phyloP scores from a whole-genome alignment of 2,113 vertebrate species.

The Tachuris rubrigastra region DNA sequence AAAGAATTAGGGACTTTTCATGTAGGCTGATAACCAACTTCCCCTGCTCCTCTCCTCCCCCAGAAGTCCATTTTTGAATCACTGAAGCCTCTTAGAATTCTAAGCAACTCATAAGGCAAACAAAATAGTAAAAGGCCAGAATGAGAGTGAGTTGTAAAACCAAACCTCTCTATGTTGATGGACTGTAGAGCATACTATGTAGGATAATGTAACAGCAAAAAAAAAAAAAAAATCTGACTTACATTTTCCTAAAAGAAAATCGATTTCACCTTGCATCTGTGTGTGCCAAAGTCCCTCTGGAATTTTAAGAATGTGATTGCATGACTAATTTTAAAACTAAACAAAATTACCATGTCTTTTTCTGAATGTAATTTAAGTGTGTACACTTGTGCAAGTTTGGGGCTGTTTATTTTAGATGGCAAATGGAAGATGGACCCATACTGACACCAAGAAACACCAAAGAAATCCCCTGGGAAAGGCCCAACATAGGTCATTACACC shows the following conservation, averaged over 20 bases:
- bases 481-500: conserved; percentile 23
- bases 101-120: neutral
- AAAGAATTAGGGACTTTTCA: conserved; percentile 39
- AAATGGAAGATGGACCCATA: conserved; percentile 21
- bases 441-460: conserved; percentile 16
- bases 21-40: neutral
- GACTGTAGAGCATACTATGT: neutral
- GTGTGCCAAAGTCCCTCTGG: neutral
- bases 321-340: conserved; percentile 47
- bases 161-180: neutral
- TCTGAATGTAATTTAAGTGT: conserved; percentile 49
- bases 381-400: conserved; percentile 24
- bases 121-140: neutral
- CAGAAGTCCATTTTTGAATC: neutral
- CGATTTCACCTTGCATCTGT: neutral
- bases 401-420: conserved; percentile 50
- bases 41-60: neutral
- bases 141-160: neutral
- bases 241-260: neutral
- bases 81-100: neutral
- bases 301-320: conserved; percentile 24
- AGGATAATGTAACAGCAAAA: neutral
- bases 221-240: neutral
- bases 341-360: conserved; percentile 18
- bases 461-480: conserved; percentile 52